Evolutionary conservation across 2,113 vertebrate genomes (phyloP).

Genomic region (Pyrgilauda ruficollis): DNA sequence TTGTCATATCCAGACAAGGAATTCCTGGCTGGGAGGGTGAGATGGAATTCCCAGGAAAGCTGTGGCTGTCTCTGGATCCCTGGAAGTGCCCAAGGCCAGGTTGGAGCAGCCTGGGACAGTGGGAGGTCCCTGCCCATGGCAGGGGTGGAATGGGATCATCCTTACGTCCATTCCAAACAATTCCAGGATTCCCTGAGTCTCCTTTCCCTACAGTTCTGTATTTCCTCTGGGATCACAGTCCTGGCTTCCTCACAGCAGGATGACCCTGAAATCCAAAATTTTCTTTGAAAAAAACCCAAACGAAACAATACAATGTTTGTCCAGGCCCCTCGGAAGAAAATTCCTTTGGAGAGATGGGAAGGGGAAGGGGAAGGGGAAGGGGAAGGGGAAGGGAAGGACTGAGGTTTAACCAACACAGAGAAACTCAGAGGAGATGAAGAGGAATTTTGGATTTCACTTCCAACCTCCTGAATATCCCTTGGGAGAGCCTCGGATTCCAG

Average conservation of each 20-base stretch:
- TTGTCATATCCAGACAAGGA: too few relatives aligned
- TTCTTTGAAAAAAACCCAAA: neutral
- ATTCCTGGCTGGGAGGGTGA: neutral
- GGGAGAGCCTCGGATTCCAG: neutral
- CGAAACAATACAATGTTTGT: neutral
- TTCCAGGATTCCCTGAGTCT: neutral
- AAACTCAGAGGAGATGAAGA: neutral
- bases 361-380: too few relatives aligned
- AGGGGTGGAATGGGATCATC: neutral
- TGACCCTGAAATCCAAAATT: neutral
- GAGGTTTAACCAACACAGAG: neutral
- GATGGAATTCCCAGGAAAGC: neutral
- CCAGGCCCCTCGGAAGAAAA: neutral
- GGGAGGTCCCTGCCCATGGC: neutral
- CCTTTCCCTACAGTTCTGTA: neutral
- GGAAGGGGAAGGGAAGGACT: neutral
- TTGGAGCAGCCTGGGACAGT: neutral
- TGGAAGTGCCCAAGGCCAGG: rapidly evolving
- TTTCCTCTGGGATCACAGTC: neutral
- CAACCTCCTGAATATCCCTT: neutral
- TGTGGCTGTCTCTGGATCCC: neutral
- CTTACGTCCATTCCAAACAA: neutral
- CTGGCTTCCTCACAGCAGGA: neutral
- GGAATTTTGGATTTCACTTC: neutral
- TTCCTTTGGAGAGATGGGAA: too few relatives aligned